These are phyloP conservation scores for Collichthys lucidus DNA, from an alignment of 2,113 vertebrate species.

Conservation along the genomic window DNA sequence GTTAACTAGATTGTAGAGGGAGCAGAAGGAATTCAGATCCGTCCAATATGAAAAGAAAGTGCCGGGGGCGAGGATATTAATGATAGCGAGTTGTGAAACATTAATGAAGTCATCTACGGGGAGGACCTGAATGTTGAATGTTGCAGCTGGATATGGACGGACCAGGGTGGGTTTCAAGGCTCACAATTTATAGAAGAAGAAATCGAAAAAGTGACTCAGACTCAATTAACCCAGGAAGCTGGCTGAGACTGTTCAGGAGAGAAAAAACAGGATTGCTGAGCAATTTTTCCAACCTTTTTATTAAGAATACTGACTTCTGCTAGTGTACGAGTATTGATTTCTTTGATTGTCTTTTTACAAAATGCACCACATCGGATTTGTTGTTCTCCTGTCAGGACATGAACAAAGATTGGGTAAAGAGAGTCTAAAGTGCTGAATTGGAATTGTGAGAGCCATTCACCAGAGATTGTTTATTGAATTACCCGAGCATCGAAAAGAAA, in stretches of 20 bases:
- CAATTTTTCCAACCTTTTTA: not conserved
- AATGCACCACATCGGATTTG: not conserved
- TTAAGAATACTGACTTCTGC: not conserved
- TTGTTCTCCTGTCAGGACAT: not conserved
- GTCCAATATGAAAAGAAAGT: conserved; percentile 32
- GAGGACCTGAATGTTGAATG: conserved; percentile 30
- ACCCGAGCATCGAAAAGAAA: not conserved
- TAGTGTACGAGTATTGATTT: conserved; percentile 12
- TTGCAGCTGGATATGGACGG: conserved; percentile 19
- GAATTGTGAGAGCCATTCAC: not conserved
- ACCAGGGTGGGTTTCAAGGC: not conserved
- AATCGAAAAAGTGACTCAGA: conserved; percentile 1
- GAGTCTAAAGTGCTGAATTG: not conserved
- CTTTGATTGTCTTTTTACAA: conserved; percentile 4
- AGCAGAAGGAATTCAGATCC: conserved; percentile 15
- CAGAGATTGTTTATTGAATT: not conserved
- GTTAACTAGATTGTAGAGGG: conserved; percentile 25
- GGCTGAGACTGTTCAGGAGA: not conserved
- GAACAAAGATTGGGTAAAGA: not conserved
- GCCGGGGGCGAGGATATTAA: conserved; percentile 12
- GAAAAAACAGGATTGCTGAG: not conserved
- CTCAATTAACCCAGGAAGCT: not conserved
- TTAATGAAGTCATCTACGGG: conserved; percentile 46
- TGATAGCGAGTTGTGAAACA: conserved; percentile 48
- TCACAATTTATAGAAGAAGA: not conserved